These are phyloP conservation scores for Drosophila novamexicana DNA, from an alignment of 1,140 invertebrate genomes.

Conservation along the genomic window DNA sequence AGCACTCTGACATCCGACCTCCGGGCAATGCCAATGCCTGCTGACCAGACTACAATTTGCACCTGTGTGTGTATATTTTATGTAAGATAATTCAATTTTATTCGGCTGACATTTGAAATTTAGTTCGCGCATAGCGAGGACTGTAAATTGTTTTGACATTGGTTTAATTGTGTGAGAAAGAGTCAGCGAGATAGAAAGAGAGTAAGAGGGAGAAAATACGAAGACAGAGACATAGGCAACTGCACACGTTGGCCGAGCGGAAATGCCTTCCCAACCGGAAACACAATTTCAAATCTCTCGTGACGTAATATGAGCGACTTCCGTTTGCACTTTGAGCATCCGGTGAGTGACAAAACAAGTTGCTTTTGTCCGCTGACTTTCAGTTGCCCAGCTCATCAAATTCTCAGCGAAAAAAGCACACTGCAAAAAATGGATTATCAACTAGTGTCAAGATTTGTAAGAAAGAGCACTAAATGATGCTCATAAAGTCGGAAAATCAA, in stretches of 20 bases:
- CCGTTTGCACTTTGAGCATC: conserved; percentile 76
- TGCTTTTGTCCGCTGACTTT: conserved; percentile 28
- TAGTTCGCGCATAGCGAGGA: conserved; percentile 10
- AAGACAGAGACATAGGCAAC: background rate
- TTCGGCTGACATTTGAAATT: conserved; percentile 42
- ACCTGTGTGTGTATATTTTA: conserved; percentile 20
- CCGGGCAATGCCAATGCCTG: background rate
- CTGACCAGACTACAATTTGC: background rate
- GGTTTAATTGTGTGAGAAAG: conserved; percentile 51
- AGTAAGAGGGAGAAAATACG: background rate
- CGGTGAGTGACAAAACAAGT: conserved; percentile 52
- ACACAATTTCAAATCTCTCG: conserved; percentile 54
- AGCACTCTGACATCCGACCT: background rate
- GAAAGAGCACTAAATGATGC: conserved; percentile 9
- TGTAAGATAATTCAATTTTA: conserved; percentile 59
- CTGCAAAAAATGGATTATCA: conserved; percentile 5
- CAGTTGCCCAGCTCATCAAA: conserved; percentile 29
- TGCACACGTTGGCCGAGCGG: conserved; percentile 30
- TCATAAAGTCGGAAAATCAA: conserved; percentile 1
- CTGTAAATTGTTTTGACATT: conserved; percentile 30
- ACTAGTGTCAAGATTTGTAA: background rate
- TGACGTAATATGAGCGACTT: conserved; percentile 67
- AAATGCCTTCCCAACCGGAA: conserved; percentile 50
- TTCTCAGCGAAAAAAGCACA: conserved; percentile 23
- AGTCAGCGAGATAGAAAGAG: background rate